Evolutionary conservation across 2,888 invertebrate genomes (phyloP), one percentile per base, ranked within the genome.

Genomic region (Acrobasis repandana): DNA sequence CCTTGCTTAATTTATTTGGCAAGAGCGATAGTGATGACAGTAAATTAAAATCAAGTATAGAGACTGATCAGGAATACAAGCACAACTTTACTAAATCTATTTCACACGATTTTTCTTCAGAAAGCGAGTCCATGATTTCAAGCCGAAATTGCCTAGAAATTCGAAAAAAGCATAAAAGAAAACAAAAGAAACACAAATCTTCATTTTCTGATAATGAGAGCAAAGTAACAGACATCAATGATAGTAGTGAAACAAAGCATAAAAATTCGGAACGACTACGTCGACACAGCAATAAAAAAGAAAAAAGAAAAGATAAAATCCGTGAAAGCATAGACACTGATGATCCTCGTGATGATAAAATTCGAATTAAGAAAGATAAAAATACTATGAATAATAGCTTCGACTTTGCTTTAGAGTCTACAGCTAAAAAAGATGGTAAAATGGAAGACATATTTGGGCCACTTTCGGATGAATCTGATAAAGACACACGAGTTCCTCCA

Each of bases 391-490:
- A 75, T 63, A 77, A 71, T 58, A 68, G 73, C 16, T 81, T 79
- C 68, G 90, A 90, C 58, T 70, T 74, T 52, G 60, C 69, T 11
- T 65, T 75, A 43, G 91, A 92, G 50, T 67, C 71, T n/a, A 62
- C 77, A 61, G 70, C 79, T 20, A 86, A 95, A 72, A 94, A 96
- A 65, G 96, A 96, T 69, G 96, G 95, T 33, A 96, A 96, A 85
- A 96, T 97, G 95, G 96, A 97, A 82, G 97, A 96, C 71, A 97
- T 97, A 65, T 97, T 97, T 85, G 97, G 97, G 0, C 96, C 97
- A 11, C 90, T 97, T 64, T 97, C 97, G 0, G 97, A 96, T 74
- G 96, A 97, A 48, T 93, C 92, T 1, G 93, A 93, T 64, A 85
- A 77, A 76, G 88, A 88, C 56, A 71, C 75, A 36, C 76, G 66